phyloP scores from a whole-genome alignment of 2,113 vertebrate genomes.

The Myrmecophaga tridactyla region DNA sequence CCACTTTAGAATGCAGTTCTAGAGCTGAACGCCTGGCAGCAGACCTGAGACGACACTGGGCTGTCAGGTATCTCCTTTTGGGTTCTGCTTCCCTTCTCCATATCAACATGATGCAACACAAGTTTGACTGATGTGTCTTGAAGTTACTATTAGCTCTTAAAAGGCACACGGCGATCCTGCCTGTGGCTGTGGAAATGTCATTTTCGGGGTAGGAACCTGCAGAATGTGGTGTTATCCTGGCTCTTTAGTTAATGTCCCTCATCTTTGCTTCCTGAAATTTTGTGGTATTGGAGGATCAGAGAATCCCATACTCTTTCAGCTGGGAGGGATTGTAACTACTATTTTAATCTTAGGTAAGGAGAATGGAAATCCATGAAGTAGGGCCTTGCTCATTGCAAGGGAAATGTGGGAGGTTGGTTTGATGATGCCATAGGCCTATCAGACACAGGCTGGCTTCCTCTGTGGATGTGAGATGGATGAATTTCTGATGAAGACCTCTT shows the following conservation, averaged over 20 bases:
- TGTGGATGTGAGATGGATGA: constrained; percentile 70
- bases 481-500: constrained; percentile 64
- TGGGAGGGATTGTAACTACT: neutral
- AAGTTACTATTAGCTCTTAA: neutral
- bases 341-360: neutral
- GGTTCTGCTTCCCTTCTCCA: neutral
- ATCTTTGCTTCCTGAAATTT: neutral
- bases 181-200: neutral
- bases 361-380: neutral
- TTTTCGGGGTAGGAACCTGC: neutral
- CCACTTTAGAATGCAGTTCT: neutral
- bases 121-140: neutral
- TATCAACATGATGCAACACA: accelerated
- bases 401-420: too few species aligned
- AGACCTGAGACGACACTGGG: neutral
- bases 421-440: neutral
- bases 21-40: neutral
- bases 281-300: neutral
- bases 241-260: neutral
- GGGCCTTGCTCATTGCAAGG: accelerated
- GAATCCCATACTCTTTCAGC: neutral
- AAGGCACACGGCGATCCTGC: neutral
- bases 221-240: neutral
- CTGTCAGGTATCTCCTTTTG: neutral
- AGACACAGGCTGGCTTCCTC: constrained; percentile 21